Conservation (phyloP, 2,797 vertebrate species). For the Tragelaphus eurycerus region DNA sequence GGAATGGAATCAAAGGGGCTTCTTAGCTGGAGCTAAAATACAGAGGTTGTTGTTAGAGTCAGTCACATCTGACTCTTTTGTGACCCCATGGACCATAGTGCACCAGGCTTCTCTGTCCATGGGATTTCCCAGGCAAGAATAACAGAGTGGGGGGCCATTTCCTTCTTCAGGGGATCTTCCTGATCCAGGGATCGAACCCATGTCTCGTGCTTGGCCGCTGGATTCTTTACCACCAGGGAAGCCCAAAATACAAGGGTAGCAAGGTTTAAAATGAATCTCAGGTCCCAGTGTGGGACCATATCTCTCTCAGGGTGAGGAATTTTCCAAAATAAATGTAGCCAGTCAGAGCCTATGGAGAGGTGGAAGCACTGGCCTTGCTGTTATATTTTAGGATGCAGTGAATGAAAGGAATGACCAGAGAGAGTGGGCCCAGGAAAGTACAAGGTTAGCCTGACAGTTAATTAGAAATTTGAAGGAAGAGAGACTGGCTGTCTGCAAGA, state of each 20-base stretch:
- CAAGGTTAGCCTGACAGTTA: constrained; percentile 40
- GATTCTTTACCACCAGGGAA: background rate
- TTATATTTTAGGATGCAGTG: constrained; percentile 13
- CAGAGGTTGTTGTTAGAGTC: background rate
- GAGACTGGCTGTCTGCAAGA: background rate
- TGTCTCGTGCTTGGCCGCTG: background rate
- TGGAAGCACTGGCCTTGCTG: background rate
- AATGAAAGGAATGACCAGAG: background rate
- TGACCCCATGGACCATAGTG: background rate
- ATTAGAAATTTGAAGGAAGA: constrained; percentile 44
- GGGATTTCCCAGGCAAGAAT: background rate
- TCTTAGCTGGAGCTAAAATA: background rate
- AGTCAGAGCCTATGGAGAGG: background rate
- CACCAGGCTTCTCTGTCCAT: background rate
- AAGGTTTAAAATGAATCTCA: background rate
- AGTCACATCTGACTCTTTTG: background rate
- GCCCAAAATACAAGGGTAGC: background rate
- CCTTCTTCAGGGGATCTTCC: background rate
- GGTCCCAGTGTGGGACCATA: constrained; percentile 55
- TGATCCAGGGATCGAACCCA: background rate
- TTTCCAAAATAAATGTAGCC: background rate
- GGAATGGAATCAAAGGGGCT: background rate
- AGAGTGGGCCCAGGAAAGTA: background rate
- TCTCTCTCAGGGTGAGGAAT: background rate
- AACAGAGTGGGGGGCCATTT: background rate